Evolutionary conservation across 1,140 invertebrate species (phyloP).

Genomic region (Aporrectodea caliginosa): DNA sequence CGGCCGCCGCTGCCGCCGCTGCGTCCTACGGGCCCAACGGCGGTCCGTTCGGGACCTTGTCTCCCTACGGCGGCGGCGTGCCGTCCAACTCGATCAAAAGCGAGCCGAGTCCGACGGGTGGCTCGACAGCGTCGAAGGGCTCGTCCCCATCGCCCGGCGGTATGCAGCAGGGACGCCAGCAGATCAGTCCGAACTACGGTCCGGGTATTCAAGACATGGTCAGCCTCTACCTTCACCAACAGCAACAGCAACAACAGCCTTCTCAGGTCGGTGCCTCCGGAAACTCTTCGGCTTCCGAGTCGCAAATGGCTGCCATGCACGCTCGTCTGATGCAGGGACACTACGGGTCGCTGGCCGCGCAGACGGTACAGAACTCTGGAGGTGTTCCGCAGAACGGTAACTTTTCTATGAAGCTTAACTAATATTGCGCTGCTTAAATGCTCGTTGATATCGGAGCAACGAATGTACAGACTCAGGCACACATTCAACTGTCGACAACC

Average conservation of each 20-base stretch:
- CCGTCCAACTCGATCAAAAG: neutral
- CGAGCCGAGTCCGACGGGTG: neutral
- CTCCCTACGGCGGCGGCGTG: neutral
- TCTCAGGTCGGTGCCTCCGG: neutral
- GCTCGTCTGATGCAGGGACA: neutral
- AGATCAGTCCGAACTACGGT: neutral
- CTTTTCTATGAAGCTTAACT: neutral
- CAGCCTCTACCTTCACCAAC: neutral
- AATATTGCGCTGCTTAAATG: too few species aligned
- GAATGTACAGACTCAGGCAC: too few species aligned
- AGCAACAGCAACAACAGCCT: too few species aligned
- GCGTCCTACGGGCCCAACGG: neutral
- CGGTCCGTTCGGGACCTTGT: neutral
- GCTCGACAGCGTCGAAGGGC: neutral
- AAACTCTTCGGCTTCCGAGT: neutral
- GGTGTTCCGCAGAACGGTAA: neutral
- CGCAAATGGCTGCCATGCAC: neutral
- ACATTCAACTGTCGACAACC: too few species aligned
- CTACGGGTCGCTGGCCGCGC: neutral
- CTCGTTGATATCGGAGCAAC: too few species aligned
- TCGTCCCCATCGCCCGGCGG: neutral
- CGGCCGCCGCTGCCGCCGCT: too few species aligned
- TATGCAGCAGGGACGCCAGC: neutral
- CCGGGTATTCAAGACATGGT: neutral
- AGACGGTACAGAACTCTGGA: neutral